phyloP scores from a whole-genome alignment of 2,797 vertebrate species.

The Lepus townsendii region DNA sequence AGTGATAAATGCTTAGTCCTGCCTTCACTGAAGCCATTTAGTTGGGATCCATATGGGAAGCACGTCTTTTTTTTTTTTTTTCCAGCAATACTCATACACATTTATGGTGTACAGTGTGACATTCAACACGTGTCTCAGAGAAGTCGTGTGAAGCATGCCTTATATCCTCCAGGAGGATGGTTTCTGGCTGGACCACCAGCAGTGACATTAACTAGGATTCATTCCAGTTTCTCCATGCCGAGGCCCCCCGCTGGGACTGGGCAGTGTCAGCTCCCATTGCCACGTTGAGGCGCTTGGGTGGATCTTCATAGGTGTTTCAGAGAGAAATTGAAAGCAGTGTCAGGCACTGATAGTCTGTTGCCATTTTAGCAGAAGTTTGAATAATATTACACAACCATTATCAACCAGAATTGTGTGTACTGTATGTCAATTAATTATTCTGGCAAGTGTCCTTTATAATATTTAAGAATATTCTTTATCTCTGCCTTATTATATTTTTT shows the following conservation, averaged over 20 bases:
- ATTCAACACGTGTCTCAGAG: too few species aligned
- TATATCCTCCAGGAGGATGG: not conserved
- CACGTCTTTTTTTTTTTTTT: too few species aligned
- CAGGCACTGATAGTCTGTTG: not conserved
- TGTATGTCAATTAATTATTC: not conserved
- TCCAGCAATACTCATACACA: too few species aligned
- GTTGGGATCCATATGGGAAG: not conserved
- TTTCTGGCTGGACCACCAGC: not conserved
- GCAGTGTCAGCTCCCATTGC: not conserved
- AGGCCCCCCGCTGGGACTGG: not conserved
- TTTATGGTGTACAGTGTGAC: too few species aligned
- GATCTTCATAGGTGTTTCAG: not conserved
- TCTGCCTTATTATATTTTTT: conserved; percentile 34
- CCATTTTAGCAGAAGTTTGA: not conserved
- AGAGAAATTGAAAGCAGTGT: not conserved
- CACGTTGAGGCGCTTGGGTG: not conserved
- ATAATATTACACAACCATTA: conserved; percentile 22
- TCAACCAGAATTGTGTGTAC: not conserved
- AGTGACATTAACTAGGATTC: not conserved
- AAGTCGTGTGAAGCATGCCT: not conserved
- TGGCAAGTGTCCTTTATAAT: not conserved
- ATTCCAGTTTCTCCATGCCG: not conserved
- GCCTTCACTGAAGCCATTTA: not conserved
- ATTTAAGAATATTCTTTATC: conserved; percentile 49
- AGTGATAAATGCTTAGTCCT: not conserved